Conservation (phyloP, 2,113 vertebrate genomes). For the Erpornis zantholeuca region DNA sequence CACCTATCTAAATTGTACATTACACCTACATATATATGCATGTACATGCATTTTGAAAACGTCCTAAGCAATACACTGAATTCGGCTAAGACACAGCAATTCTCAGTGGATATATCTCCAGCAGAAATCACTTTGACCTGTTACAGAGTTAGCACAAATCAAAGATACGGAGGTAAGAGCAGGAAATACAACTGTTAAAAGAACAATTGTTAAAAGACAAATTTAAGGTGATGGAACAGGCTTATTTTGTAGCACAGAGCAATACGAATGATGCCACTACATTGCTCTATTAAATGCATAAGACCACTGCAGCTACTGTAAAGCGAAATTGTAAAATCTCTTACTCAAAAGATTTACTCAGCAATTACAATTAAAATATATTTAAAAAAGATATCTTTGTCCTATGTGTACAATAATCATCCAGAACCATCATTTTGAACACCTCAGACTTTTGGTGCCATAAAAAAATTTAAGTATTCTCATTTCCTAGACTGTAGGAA, state of each 20-base stretch:
- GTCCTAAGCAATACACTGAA: neutral
- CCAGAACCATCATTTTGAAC: neutral
- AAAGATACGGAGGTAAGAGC: neutral
- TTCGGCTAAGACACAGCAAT: neutral
- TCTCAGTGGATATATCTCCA: neutral
- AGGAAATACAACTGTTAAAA: neutral
- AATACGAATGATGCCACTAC: neutral
- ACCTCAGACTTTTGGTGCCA: neutral
- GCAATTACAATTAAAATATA: neutral
- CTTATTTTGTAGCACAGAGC: neutral
- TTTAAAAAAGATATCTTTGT: neutral
- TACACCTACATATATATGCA: neutral
- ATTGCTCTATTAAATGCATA: neutral
- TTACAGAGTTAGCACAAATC: conserved; percentile 17
- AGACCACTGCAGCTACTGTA: neutral
- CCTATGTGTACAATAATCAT: neutral
- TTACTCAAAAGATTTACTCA: neutral
- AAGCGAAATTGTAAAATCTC: neutral
- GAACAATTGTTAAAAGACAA: neutral
- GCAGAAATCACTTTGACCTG: neutral
- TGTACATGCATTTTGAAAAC: neutral
- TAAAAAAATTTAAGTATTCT: neutral
- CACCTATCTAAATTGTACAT: neutral
- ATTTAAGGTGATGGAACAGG: neutral
- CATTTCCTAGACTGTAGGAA: neutral